Base-by-base conservation (phyloP, 2,888 invertebrate genomes). In the Pyralis farinalis region DNA sequence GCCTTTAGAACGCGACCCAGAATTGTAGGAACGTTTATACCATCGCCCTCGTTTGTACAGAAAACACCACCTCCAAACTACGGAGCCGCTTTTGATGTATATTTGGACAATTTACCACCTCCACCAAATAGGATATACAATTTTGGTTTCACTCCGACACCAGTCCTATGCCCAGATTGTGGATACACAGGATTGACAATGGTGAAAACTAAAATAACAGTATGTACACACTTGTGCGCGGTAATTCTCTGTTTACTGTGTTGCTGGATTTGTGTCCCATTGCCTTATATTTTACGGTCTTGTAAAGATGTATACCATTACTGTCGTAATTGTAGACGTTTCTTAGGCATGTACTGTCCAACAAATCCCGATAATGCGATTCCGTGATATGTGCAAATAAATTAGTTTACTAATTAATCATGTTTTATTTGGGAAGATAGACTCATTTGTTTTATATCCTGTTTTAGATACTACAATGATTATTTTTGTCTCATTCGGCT, bases 241-340 rank as follows among this genome's bases (percentile, higher is more conserved):
- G 54, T 74, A 37, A 39, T 76, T 5, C 55, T 88, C 27, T 87
- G 85, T 45, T 12, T 88, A n/a, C 67, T 87, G 31, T 86, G 81
- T 42, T 88, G 87, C 50, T 88, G 87, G 87, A 44, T 84, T 37
- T 88, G 87, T 58, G 83, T 70, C 1, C 87, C 87, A 0, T 53
- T 88, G 35, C 87, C 87, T 0, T 88, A 88, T 41, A 50, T 88
- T 27, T 50, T 86, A 34, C 65, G 71, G 29, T 86, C 87, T n/a
- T 88, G 87, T 58, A 87, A 87, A 57, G 78, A 86, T 47, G 87
- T 88, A 0, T 79, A 85, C 51, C 87, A 88, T 63, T 82, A 85
- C 55, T 88, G 87, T 50, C 69, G 77, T 55, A 83, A 79, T 54
- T 88, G 87, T 54, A 74, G 82, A 43, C 64, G 55, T 34, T 81